A percentile compares a stretch with the other conserved stretches of the same genome.
Evolutionary conservation across 2,113 vertebrate genomes (phyloP).

Genomic region (Pterophyllum scalare): DNA sequence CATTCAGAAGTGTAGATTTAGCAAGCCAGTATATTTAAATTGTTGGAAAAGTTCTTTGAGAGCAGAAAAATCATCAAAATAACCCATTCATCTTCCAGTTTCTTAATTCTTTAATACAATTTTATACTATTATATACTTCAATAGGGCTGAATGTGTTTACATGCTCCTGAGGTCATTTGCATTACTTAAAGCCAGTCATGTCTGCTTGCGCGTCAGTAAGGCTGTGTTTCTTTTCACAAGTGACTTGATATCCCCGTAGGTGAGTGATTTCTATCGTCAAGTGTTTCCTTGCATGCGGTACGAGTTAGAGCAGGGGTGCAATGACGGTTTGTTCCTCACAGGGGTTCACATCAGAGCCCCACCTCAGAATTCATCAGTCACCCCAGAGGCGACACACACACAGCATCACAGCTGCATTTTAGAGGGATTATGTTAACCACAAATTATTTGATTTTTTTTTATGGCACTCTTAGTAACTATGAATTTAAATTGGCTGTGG

Average conservation of each 20-base stretch:
- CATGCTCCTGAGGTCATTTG: constrained; percentile 54
- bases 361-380: background rate
- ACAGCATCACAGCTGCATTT: no score
- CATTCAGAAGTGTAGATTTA: constrained; percentile 56
- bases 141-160: constrained; percentile 35
- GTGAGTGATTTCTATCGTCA: constrained; percentile 28
- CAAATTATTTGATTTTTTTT: background rate
- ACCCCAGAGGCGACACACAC: constrained; percentile 20
- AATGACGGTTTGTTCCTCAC: background rate
- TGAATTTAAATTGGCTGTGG: no score
- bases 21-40: constrained; percentile 61
- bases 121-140: constrained; percentile 11
- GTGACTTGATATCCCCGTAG: constrained; percentile 42
- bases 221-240: constrained; percentile 46
- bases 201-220: constrained; percentile 40
- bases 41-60: constrained; percentile 57
- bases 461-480: background rate
- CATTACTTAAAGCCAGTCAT: constrained; percentile 26
- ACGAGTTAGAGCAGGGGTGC: constrained; percentile 30
- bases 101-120: constrained; percentile 51
- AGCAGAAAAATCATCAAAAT: constrained; percentile 49
- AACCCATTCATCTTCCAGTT: constrained; percentile 39
- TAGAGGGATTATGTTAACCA: background rate
- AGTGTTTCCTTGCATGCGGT: constrained; percentile 36
- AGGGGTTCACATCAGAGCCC: constrained; percentile 25